Evolutionary conservation across 2,888 invertebrate genomes (phyloP).

Genomic region (Epsilonema sp.): DNA sequence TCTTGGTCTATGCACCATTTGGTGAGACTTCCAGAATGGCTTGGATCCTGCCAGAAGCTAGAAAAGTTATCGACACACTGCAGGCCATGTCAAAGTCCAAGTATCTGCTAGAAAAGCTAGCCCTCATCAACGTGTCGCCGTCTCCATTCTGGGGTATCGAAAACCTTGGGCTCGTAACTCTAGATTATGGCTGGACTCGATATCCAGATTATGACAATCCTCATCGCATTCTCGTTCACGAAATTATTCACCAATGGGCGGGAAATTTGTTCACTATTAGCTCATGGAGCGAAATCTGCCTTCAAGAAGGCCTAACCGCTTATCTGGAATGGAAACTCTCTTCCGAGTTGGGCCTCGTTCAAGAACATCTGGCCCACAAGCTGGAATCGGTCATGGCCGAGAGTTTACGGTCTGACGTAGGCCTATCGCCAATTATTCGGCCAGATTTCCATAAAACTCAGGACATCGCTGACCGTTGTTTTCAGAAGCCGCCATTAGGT

Average conservation of each 20-base stretch:
- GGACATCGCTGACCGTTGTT: not conserved
- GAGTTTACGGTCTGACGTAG: not conserved
- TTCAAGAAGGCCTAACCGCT: not conserved
- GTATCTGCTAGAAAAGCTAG: too few relatives aligned
- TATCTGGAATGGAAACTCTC: not conserved
- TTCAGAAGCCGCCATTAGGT: not conserved
- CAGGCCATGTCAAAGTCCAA: too few relatives aligned
- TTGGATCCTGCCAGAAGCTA: too few relatives aligned
- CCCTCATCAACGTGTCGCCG: too few relatives aligned
- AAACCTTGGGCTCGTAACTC: constrained; percentile 2
- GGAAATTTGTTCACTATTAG: constrained; percentile 2
- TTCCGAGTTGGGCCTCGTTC: not conserved
- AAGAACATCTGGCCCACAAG: too few relatives aligned
- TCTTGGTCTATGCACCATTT: too few relatives aligned
- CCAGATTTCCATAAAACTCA: not conserved
- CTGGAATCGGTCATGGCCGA: not conserved
- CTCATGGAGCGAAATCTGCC: constrained; percentile 5
- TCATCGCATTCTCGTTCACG: not conserved
- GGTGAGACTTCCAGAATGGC: too few relatives aligned
- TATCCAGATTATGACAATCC: not conserved
- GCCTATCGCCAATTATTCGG: not conserved
- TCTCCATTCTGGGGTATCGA: too few relatives aligned
- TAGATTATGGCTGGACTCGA: not conserved
- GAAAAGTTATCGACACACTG: too few relatives aligned
- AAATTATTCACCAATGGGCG: constrained; percentile 5